Evolutionary conservation across 2,888 invertebrate species (phyloP).

Genomic region (Isoperla grammatica): DNA sequence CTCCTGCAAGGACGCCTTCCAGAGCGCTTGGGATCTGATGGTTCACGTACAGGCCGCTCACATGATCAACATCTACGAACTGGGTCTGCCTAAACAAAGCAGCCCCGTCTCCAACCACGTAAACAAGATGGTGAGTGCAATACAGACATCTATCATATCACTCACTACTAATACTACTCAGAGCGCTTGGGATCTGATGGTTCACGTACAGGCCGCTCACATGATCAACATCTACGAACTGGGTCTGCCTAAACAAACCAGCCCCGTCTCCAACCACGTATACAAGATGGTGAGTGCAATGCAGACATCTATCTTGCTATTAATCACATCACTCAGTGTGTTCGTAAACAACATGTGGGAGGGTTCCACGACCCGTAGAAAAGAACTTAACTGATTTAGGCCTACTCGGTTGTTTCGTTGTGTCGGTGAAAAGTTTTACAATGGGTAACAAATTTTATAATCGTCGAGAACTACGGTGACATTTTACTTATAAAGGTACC

Average conservation of each 20-base stretch:
- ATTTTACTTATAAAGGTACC: too few relatives aligned
- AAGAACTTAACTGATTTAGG: too few relatives aligned
- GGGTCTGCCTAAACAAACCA: conserved; percentile 40
- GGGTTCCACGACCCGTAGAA: too few relatives aligned
- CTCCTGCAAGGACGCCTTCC: conserved; percentile 60
- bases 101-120: conserved; percentile 19
- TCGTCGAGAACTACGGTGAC: too few relatives aligned
- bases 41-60: conserved; percentile 63
- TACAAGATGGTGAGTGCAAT: conserved; percentile 25
- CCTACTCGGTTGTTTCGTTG: too few relatives aligned
- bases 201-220: conserved; percentile 61
- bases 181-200: conserved; percentile 63
- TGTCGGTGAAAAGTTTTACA: too few relatives aligned
- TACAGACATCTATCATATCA: too few relatives aligned
- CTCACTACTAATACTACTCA: too few relatives aligned
- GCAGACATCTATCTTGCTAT: too few relatives aligned
- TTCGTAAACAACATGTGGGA: too few relatives aligned
- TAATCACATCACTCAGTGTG: too few relatives aligned
- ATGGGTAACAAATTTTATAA: too few relatives aligned
- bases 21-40: conserved; percentile 62
- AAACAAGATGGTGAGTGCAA: conserved; percentile 23
- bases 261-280: conserved; percentile 17
- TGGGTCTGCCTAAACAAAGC: conserved; percentile 42
- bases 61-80: conserved; percentile 61
- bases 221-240: conserved; percentile 63